Base-by-base conservation (phyloP, 2,888 invertebrate species). In the Ophion slaviceki region DNA sequence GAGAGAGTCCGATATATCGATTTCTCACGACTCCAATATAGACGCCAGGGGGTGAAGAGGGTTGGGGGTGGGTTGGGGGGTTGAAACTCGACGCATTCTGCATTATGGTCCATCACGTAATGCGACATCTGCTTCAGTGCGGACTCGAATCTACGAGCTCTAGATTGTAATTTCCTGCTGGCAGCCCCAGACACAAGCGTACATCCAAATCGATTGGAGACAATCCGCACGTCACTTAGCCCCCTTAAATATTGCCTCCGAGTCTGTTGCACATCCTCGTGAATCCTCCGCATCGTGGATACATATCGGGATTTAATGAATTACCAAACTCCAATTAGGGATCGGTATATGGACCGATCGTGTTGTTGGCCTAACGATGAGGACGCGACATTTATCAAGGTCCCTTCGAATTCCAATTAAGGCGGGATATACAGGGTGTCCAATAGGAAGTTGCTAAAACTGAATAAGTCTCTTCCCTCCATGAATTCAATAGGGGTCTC, bases 61-160 rank as follows among this genome's bases (percentile, higher is more conserved):
- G 7, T 28, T 45, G 40, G 4, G 20, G 11, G 7, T 20, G n/a
- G 40, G 47, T 14, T 24, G 24, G 32, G 20, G 5, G 20, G n/a
- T 14, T 32, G 71, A 64, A 74, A 70, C 64, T 71, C 67, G 77
- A 64, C 47, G 59, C 32, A 59, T 72, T n/a, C 72, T 32, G 17
- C 24, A 59, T 68, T 59, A 78, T 45, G 77, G 59, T 68, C 68
- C 61, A 68, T 78, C 78, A 68, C 68, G 67, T 78, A 68, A 78
- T 68, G 67, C 59, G 57, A 68, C 61, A 68, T 78, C 78, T 78
- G 67, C 47, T 64, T 53, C 24, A 28, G 24, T 59, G 32, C 61
- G 74, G 40, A 68, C 77, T 59, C n/a, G 40, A 64, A 77, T 57
- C 40, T 68, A 57, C 67, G 57, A 76, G 75, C 53, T 67, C 59